Percentiles rank a stretch among this genome's conserved stretches.
Conservation (phyloP, 2,113 vertebrate species). For the Varanus salvator region DNA sequence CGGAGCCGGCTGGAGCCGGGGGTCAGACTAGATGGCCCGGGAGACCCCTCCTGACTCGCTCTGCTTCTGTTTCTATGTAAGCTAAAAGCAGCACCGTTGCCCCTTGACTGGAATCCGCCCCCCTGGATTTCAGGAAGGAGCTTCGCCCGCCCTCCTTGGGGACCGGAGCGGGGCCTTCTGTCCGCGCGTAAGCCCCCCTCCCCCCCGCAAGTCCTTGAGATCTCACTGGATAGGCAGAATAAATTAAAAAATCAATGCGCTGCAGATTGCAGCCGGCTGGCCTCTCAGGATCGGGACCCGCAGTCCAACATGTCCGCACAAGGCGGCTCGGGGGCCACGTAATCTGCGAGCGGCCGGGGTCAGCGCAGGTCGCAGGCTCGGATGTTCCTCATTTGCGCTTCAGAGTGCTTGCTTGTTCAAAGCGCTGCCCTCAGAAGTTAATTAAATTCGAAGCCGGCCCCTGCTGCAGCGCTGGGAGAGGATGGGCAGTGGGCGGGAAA, state of each 20-base stretch:
- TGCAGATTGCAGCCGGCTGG: background rate
- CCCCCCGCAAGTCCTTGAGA: no score
- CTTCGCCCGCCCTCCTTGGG: no score
- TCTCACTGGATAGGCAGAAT: background rate
- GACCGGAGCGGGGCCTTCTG: no score
- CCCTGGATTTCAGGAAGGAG: no score
- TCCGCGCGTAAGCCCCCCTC: no score
- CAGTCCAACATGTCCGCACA: background rate
- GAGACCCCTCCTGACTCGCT: no score
- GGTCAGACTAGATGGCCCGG: no score
- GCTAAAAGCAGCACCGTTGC: no score
- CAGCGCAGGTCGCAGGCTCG: background rate
- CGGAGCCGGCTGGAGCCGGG: no score
- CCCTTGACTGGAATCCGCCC: no score
- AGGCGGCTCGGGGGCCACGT: background rate
- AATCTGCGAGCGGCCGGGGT: background rate
- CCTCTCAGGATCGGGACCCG: background rate
- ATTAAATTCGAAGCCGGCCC: constrained; percentile 4
- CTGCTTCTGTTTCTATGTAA: no score
- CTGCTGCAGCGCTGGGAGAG: background rate
- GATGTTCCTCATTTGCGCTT: background rate
- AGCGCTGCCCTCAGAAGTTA: background rate
- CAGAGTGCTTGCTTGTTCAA: background rate
- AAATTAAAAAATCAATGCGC: background rate
- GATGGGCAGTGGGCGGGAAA: no score